These are phyloP conservation scores for Hydrophis major DNA, from an alignment of 2,797 vertebrate species.

Conservation along the genomic window DNA sequence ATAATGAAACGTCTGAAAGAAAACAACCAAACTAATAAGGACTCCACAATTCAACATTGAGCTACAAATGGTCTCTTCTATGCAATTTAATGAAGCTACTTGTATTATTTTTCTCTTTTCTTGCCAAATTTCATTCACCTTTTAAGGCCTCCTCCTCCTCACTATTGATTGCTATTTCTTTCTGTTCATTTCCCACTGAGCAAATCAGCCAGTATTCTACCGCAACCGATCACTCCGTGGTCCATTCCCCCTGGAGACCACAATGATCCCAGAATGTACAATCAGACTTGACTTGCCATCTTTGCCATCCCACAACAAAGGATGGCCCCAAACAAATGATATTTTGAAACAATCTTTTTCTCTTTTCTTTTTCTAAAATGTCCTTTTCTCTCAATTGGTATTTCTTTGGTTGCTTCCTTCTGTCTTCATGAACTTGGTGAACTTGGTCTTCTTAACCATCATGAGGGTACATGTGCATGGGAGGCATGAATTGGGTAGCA, in stretches of 20 bases:
- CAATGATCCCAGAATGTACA: not conserved
- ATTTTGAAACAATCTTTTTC: not conserved
- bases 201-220: not conserved
- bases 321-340: not conserved
- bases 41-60: too few relatives aligned
- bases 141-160: not conserved
- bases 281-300: not conserved
- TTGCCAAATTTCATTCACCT: not conserved
- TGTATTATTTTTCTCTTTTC: not conserved
- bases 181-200: not conserved
- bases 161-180: not conserved
- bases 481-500: not conserved
- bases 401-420: not conserved
- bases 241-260: not conserved
- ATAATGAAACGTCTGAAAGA: not conserved
- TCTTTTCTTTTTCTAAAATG: not conserved
- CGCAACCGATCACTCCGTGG: not conserved
- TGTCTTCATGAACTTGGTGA: not conserved
- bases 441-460: not conserved
- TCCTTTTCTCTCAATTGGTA: not conserved
- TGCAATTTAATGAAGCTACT: not conserved
- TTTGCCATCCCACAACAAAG: not conserved
- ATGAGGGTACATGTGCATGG: not conserved
- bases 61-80: too few relatives aligned
- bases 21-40: not conserved